These are phyloP conservation scores for Drosophila ezoana DNA, from an alignment of 2,888 invertebrate species.

Conservation along the genomic window DNA sequence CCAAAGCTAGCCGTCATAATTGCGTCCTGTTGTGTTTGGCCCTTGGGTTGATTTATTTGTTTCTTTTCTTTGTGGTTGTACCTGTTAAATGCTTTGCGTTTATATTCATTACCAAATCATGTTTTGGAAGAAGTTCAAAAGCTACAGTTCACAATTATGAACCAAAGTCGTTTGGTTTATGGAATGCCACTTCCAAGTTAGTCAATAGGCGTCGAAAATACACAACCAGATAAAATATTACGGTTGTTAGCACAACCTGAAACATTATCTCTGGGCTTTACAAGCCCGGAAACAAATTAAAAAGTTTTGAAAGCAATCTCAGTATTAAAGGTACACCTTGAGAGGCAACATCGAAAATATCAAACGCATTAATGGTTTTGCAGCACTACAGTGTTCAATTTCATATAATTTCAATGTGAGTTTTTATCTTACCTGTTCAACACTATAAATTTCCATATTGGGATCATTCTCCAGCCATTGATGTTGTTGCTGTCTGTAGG, in stretches of 20 bases:
- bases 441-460: constrained; percentile 85
- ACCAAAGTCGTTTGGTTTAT: background rate
- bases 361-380: too few relatives aligned
- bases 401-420: too few relatives aligned
- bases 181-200: background rate
- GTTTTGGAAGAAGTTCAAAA: background rate
- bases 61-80: constrained; percentile 21
- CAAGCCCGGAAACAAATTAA: background rate
- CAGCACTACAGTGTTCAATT: too few relatives aligned
- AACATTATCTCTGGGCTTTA: background rate
- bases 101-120: constrained; percentile 56
- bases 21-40: constrained; percentile 22
- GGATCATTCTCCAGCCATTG: constrained; percentile 84
- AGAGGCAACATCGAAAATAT: too few relatives aligned
- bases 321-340: too few relatives aligned
- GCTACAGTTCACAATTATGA: background rate
- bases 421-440: constrained; percentile 82
- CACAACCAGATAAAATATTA: background rate
- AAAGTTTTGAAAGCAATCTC: background rate
- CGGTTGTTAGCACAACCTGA: background rate
- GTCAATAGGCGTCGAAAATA: background rate
- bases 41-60: constrained; percentile 32
- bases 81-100: constrained; percentile 63
- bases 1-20: constrained; percentile 25
- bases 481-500: constrained; percentile 83